Evolutionary conservation across 92 coral and sea anemone genomes (phyloP), one percentile per base, ranked within the genome.

Genomic region (Paragorgia papillata): DNA sequence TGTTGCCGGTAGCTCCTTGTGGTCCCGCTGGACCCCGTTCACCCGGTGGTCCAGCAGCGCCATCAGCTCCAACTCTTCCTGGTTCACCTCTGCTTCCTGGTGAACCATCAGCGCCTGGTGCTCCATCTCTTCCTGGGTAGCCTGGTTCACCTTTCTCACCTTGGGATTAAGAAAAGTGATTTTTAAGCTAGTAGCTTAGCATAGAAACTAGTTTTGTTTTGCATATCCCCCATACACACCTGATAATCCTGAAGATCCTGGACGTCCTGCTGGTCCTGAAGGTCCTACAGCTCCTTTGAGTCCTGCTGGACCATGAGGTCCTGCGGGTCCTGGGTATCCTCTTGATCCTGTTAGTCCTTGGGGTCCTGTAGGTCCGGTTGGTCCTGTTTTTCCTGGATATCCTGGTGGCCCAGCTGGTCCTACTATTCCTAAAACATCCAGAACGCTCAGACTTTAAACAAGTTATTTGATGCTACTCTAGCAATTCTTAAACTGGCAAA

Each of bases 291-390:
- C 6, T 39, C 74, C 74, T 9, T 7, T 24, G 41, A 7, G 57
- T 44, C 75, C 74, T 67, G 9, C 53, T 46, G n/a, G 33, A 35
- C 69, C 71, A 8, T 14, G 19, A 15, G 29, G 71, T 24, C 73
- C 73, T 39, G 73, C 29, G 22, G 70, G 49, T 9, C 71, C 44
- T 22, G 50, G 82, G 15, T 28, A 51, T 14, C 71, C 71, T 40
- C 0, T 39, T 7, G 32, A 37, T 44, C 17, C 29, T 28, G 17
- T 33, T 15, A n/a, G 57, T 44, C 54, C 75, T 12, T 49, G 28
- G 1, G 71, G 71, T 64, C 66, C 66, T 26, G 0, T 15, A 22
- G 13, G 27, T 35, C 9, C 22, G 9, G 46, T 28, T 27, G 28
- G 49, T 35, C 54, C 75, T 12, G 8, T 15, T 31, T n/a, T n/a